Evolutionary conservation across 2,888 invertebrate species (phyloP).

Genomic region (Meliscaeva auricollis): DNA sequence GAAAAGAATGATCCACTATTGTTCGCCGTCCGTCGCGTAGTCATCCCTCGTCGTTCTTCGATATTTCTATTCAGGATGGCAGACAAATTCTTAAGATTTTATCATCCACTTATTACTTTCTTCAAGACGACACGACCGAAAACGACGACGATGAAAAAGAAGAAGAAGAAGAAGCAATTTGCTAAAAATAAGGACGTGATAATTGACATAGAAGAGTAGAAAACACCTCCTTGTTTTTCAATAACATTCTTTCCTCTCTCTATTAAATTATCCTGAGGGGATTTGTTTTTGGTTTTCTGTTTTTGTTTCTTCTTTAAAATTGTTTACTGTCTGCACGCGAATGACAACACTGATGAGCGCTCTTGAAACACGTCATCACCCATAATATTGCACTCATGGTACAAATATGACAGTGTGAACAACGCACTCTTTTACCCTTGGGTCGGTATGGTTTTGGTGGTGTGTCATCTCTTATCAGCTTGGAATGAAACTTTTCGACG

Average conservation of each 20-base stretch:
- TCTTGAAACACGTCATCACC: constrained; percentile 15
- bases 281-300: constrained; percentile 1
- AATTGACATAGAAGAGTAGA: constrained; percentile 59
- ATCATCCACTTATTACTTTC: constrained; percentile 36
- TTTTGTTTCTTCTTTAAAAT: neutral
- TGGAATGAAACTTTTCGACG: constrained; percentile 65
- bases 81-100: constrained; percentile 61
- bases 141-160: neutral
- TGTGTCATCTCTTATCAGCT: constrained; percentile 24
- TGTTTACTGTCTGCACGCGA: constrained; percentile 34
- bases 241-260: constrained; percentile 19
- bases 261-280: constrained; percentile 6
- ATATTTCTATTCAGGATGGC: neutral
- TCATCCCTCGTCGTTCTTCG: no score
- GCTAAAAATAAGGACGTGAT: constrained; percentile 63
- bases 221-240: constrained; percentile 41
- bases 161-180: constrained; percentile 5
- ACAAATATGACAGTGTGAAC: neutral
- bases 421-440: constrained; percentile 4
- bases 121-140: constrained; percentile 4
- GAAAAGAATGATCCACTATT: constrained; percentile 46
- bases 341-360: constrained; percentile 27
- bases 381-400: constrained; percentile 31
- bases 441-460: neutral
- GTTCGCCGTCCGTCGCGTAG: neutral